Evolutionary conservation across 2,113 vertebrate genomes (phyloP).

Genomic region (Clinocottus analis): DNA sequence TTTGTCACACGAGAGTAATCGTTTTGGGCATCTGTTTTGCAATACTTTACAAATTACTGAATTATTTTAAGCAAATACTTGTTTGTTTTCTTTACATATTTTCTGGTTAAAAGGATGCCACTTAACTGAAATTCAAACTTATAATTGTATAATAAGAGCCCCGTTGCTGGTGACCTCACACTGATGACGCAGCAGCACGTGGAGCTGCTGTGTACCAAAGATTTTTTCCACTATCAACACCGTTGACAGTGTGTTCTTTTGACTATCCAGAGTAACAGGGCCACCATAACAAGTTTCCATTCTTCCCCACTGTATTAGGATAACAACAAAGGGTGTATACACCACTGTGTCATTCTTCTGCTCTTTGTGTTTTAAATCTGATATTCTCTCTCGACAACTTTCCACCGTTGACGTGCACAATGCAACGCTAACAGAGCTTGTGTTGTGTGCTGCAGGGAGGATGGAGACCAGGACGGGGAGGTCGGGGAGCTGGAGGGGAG

Average conservation of each 20-base stretch:
- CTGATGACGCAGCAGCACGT: background rate
- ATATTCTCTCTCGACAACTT: background rate
- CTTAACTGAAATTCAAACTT: background rate
- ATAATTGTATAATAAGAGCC: background rate
- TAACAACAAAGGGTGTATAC: background rate
- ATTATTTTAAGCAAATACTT: background rate
- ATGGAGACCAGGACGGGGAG: conserved; percentile 88
- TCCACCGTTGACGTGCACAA: background rate
- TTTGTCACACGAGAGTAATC: background rate
- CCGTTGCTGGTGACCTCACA: background rate
- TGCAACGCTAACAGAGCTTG: background rate
- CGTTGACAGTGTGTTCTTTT: background rate
- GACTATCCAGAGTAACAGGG: background rate
- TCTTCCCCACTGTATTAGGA: background rate
- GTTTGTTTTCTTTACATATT: background rate
- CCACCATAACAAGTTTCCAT: no score
- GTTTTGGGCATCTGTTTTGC: background rate
- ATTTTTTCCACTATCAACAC: background rate
- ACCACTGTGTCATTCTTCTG: background rate
- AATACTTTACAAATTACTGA: background rate
- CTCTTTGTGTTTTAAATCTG: background rate
- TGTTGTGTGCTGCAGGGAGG: conserved; percentile 84
- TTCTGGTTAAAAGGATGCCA: background rate
- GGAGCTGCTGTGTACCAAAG: background rate
- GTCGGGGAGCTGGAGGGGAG: conserved; percentile 84